These are phyloP conservation scores for Artibeus lituratus DNA, from an alignment of 2,797 vertebrate species.

Conservation along the genomic window DNA sequence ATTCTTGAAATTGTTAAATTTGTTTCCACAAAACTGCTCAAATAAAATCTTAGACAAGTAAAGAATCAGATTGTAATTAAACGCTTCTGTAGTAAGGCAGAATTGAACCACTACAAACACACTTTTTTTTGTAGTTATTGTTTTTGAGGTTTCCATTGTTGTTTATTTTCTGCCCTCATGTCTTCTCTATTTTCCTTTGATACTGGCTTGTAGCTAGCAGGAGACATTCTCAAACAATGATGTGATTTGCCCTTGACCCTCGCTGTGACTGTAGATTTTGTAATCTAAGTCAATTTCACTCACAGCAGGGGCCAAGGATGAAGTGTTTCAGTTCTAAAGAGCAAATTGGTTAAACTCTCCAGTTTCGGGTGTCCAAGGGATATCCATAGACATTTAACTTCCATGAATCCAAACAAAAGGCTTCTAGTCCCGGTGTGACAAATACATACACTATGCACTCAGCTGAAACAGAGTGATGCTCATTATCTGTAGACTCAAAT, in stretches of 20 bases:
- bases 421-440: neutral
- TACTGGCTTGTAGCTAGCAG: neutral
- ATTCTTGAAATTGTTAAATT: neutral
- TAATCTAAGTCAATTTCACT: slow-evolving; percentile 65
- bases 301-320: slow-evolving; percentile 37
- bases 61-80: neutral
- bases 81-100: neutral
- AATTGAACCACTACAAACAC: neutral
- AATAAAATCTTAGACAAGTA: neutral
- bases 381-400: slow-evolving; percentile 23
- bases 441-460: neutral
- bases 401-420: neutral
- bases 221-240: neutral
- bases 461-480: neutral
- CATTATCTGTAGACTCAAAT: neutral
- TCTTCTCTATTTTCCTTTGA: slow-evolving; percentile 25
- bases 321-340: slow-evolving; percentile 57
- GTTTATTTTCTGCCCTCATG: slow-evolving; percentile 6
- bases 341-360: slow-evolving; percentile 52
- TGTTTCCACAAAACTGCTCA: neutral
- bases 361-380: neutral
- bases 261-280: slow-evolving; percentile 62
- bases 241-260: slow-evolving; percentile 48
- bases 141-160: neutral
- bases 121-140: neutral